Conservation (phyloP, 2,797 vertebrate species). For the Antrozous pallidus region DNA sequence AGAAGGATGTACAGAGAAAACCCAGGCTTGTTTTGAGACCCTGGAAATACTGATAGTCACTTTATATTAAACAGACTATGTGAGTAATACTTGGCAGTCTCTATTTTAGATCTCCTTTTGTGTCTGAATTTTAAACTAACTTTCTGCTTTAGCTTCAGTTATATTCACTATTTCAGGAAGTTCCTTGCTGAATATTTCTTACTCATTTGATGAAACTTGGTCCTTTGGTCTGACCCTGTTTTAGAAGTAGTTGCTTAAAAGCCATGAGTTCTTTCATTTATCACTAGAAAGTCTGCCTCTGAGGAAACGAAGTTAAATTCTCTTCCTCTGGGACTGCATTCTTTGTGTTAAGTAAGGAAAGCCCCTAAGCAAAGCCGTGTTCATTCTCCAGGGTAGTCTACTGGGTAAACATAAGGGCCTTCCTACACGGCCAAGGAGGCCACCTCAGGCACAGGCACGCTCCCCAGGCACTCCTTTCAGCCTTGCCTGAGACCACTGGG, state of each 20-base stretch:
- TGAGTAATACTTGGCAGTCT: not conserved
- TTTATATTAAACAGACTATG: not conserved
- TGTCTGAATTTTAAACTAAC: slow-evolving; percentile 41
- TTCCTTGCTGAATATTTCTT: slow-evolving; percentile 61
- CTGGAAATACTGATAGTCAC: not conserved
- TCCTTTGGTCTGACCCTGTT: slow-evolving; percentile 68
- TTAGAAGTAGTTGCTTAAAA: slow-evolving; percentile 74
- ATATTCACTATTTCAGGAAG: slow-evolving; percentile 57
- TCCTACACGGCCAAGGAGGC: not conserved
- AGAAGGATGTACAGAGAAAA: not conserved
- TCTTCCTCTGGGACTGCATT: not conserved
- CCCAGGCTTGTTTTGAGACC: not conserved
- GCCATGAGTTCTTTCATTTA: slow-evolving; percentile 34
- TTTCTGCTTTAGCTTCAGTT: slow-evolving; percentile 56
- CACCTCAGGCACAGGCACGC: not conserved
- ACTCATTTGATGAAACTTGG: slow-evolving; percentile 60
- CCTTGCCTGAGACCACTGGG: not conserved
- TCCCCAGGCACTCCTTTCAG: not conserved
- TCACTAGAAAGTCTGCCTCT: slow-evolving; percentile 56
- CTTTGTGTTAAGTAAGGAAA: slow-evolving; percentile 50
- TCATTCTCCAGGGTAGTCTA: not conserved
- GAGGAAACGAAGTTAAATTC: slow-evolving; percentile 59
- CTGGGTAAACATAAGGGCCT: not conserved
- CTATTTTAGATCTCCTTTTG: slow-evolving; percentile 13
- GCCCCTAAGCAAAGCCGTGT: slow-evolving; percentile 27